Evolutionary conservation across 23 tunicate species (phyloP), one percentile per base, ranked within the genome.

Genomic region (Pegea sp.): DNA sequence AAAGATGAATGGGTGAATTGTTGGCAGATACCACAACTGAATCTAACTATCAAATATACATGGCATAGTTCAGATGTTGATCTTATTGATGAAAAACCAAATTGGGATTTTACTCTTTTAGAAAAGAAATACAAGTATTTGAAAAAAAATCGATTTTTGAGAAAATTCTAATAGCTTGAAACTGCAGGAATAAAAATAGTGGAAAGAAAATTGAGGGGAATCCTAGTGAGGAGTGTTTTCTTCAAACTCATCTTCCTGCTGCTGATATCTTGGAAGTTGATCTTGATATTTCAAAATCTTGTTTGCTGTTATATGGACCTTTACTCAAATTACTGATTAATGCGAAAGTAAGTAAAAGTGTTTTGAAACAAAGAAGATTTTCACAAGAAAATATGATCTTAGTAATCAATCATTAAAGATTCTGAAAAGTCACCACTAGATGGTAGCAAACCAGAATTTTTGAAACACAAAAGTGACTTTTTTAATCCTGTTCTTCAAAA

Each of bases 1-100:
- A n/a, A 28, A 1, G 22, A 20, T 1, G 76, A 74, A 13, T 84
- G 95, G 95, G 95, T 84, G 51, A 53, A 63, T 42, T 76, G 81
- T 20, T 76, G 76, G 76, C 76, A 84, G 8, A 74, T 71, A 1
- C 76, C 95, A 3, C 42, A 52, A 27, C 11, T 84, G 27, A 31
- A 68, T 20, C 56, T 84, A 5, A 42, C 22, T 27, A 31, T 84
- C 5, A 50, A 64, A 3, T 84, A 84, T 68, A 73, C 63, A 0
- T 84, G 84, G 84, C 95, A 84, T 44, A 77, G 76, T 13, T 53
- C 63, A n/a, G n/a, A n/a, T n/a, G n/a, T n/a, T n/a, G 3, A 18
- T 38, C 30, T 34, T 31, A 0, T 0, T 20, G 5, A 22, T 19
- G 21, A 6, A 31, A 25, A 31, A 31, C 3, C n/a, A n/a, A n/a